phyloP scores from a whole-genome alignment of 2,888 invertebrate genomes.

The Tupiocoris notatus region DNA sequence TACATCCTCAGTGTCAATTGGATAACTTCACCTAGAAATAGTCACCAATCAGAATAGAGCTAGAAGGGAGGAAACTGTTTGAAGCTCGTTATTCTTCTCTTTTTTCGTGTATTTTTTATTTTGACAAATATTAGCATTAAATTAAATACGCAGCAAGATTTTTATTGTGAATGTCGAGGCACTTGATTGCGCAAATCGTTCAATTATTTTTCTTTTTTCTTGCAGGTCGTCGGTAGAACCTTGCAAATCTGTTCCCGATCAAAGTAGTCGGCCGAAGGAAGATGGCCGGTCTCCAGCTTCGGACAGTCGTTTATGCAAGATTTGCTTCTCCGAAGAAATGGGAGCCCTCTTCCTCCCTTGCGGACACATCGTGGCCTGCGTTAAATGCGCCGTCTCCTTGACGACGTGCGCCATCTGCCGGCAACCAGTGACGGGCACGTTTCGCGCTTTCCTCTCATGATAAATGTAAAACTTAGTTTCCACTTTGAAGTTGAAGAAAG shows the following conservation, averaged over 20 bases:
- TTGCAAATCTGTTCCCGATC: conserved; percentile 5
- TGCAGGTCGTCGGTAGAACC: conserved; percentile 9
- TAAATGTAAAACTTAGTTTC: neutral
- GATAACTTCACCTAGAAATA: too few relatives aligned
- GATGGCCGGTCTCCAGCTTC: conserved; percentile 1
- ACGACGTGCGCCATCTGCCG: conserved; percentile 87
- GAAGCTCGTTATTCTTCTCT: too few relatives aligned
- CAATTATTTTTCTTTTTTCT: too few relatives aligned
- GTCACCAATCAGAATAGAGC: too few relatives aligned
- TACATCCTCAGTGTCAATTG: too few relatives aligned
- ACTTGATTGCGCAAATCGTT: too few relatives aligned
- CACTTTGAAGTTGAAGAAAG: neutral
- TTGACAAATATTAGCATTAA: too few relatives aligned
- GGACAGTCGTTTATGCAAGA: conserved; percentile 68
- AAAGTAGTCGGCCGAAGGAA: conserved; percentile 16
- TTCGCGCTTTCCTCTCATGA: conserved; percentile 64
- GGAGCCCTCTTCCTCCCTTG: conserved; percentile 92
- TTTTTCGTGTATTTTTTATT: too few relatives aligned
- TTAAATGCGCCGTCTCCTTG: conserved; percentile 83
- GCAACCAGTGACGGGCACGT: conserved; percentile 66
- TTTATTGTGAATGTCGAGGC: too few relatives aligned
- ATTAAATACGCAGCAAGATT: too few relatives aligned
- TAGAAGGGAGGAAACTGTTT: too few relatives aligned
- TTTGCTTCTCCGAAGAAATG: conserved; percentile 85
- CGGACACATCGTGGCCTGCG: conserved; percentile 90